These are phyloP conservation scores for Mallateleia sp. DNA, from an alignment of 2,888 invertebrate genomes.

Conservation along the genomic window DNA sequence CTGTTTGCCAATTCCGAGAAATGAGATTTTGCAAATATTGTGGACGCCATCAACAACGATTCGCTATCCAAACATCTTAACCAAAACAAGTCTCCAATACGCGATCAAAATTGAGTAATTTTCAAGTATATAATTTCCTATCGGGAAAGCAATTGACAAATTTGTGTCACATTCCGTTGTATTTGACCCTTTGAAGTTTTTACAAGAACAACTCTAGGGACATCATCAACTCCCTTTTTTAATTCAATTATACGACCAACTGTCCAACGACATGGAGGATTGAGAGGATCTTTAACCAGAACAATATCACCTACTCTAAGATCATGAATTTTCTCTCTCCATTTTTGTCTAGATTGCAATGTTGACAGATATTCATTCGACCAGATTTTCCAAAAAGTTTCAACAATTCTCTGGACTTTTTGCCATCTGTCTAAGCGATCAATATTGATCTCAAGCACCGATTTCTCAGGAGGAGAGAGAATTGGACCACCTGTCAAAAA, in stretches of 20 bases:
- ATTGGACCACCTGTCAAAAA: not conserved
- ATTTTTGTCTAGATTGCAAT: constrained; percentile 80
- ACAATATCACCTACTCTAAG: constrained; percentile 19
- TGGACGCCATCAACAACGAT: too few relatives aligned
- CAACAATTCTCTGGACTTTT: constrained; percentile 38
- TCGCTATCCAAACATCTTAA: too few relatives aligned
- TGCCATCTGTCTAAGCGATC: constrained; percentile 76
- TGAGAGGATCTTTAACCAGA: not conserved
- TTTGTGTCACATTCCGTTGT: not conserved
- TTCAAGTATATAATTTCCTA: not conserved
- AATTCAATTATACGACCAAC: constrained; percentile 4
- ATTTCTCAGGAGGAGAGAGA: constrained; percentile 64
- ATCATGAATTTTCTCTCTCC: constrained; percentile 44
- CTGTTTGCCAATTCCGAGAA: too few relatives aligned
- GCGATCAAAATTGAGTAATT: too few relatives aligned
- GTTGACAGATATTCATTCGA: constrained; percentile 77
- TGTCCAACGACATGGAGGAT: constrained; percentile 27
- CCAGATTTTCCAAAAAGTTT: constrained; percentile 78
- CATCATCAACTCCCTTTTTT: not conserved
- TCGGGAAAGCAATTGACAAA: not conserved
- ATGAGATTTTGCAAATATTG: too few relatives aligned
- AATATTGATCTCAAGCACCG: constrained; percentile 50
- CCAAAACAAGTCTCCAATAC: too few relatives aligned
- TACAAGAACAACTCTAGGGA: not conserved
- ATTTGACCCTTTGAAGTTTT: not conserved